These are phyloP conservation scores for Rhyacophila brunnea DNA, from an alignment of 1,140 invertebrate genomes.

Conservation along the genomic window DNA sequence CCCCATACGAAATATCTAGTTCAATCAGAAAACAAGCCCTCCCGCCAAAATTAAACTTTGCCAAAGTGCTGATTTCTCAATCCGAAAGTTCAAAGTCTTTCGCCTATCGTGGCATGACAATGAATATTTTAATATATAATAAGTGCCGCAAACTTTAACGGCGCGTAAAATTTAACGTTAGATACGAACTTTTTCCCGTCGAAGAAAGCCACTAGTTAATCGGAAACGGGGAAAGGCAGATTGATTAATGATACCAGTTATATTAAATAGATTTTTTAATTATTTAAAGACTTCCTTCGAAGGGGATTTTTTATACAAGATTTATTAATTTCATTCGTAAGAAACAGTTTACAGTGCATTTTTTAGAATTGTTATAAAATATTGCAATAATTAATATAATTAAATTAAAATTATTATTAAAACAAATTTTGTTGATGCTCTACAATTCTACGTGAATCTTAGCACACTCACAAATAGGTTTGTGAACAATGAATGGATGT, in stretches of 20 bases:
- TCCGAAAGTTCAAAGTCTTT: constrained; percentile 25
- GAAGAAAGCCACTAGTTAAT: not conserved
- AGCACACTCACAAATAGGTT: too few relatives aligned
- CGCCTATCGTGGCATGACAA: constrained; percentile 21
- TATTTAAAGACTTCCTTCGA: not conserved
- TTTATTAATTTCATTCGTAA: too few relatives aligned
- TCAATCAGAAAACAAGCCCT: constrained; percentile 14
- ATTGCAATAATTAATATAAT: too few relatives aligned
- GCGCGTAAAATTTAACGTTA: constrained; percentile 14
- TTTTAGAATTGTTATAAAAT: too few relatives aligned
- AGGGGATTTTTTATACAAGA: too few relatives aligned
- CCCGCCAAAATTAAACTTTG: constrained; percentile 16
- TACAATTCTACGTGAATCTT: too few relatives aligned
- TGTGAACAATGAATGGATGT: too few relatives aligned
- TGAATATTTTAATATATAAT: constrained; percentile 31
- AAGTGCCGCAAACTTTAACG: constrained; percentile 19
- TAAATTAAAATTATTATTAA: too few relatives aligned
- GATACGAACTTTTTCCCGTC: constrained; percentile 8
- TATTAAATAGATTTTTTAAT: constrained; percentile 9
- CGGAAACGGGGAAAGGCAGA: constrained; percentile 10
- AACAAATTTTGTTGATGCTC: too few relatives aligned
- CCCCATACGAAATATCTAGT: not conserved
- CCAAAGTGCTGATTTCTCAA: constrained; percentile 29
- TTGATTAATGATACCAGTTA: constrained; percentile 16
- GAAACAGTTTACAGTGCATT: too few relatives aligned